phyloP scores from a whole-genome alignment of 2,888 invertebrate genomes.

The Anthrax anthrax region DNA sequence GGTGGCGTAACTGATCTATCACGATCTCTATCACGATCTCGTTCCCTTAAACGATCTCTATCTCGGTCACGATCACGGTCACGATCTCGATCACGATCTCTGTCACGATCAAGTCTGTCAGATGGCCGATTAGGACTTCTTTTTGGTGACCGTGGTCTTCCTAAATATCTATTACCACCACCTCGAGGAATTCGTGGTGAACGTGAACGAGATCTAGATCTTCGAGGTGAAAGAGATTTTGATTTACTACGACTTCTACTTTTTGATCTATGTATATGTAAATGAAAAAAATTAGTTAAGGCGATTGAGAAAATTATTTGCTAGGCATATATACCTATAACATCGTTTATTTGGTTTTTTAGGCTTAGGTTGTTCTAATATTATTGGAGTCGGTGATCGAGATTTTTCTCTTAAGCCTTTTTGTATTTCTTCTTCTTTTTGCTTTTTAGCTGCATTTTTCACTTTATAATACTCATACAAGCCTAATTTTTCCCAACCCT shows the following conservation, averaged over 20 bases:
- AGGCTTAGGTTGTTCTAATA: slow-evolving; percentile 49
- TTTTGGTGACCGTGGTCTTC: slow-evolving; percentile 35
- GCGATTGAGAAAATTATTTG: not conserved
- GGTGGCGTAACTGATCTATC: slow-evolving; percentile 45
- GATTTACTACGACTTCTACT: slow-evolving; percentile 38
- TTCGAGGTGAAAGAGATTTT: slow-evolving; percentile 22
- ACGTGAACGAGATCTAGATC: slow-evolving; percentile 37
- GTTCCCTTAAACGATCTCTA: slow-evolving; percentile 30
- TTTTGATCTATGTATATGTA: slow-evolving; percentile 36
- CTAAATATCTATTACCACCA: slow-evolving; percentile 9
- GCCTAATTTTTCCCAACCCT: slow-evolving; percentile 97
- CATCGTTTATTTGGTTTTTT: slow-evolving; percentile 39
- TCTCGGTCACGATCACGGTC: slow-evolving; percentile 23
- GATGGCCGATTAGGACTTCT: slow-evolving; percentile 29
- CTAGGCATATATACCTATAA: slow-evolving; percentile 53
- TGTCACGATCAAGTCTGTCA: slow-evolving; percentile 11
- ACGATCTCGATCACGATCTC: slow-evolving; percentile 14
- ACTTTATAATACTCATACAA: slow-evolving; percentile 96
- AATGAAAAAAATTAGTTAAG: slow-evolving; percentile 10
- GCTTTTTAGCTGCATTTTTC: slow-evolving; percentile 78
- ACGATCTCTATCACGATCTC: slow-evolving; percentile 31
- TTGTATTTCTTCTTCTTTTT: slow-evolving; percentile 70
- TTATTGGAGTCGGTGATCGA: slow-evolving; percentile 64
- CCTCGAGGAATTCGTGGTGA: slow-evolving; percentile 20
- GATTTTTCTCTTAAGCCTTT: slow-evolving; percentile 57